Evolutionary conservation across 2,113 vertebrate species (phyloP).

Genomic region (Catharus minimus): DNA sequence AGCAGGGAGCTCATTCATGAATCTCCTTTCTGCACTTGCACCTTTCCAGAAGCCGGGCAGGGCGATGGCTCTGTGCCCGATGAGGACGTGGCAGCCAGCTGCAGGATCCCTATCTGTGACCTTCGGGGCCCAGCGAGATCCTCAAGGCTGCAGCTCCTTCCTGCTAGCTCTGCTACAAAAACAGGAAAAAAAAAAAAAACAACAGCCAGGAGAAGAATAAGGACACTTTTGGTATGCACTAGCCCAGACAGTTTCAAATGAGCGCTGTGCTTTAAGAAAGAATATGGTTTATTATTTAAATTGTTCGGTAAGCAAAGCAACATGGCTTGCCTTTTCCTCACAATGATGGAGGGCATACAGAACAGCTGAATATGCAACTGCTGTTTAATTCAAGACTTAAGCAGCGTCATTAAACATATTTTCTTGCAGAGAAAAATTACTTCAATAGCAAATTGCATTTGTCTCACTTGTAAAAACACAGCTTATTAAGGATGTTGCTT

Average conservation of each 20-base stretch:
- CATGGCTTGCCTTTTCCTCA: not conserved
- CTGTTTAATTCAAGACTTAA: conserved; percentile 27
- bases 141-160: not conserved
- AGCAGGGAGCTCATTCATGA: not conserved
- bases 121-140: not conserved
- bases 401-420: conserved; percentile 39
- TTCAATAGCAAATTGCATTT: conserved; percentile 49
- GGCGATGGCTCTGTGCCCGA: not conserved
- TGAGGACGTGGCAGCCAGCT: not conserved
- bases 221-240: not conserved
- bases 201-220: not conserved
- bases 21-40: not conserved
- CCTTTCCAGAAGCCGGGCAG: not conserved
- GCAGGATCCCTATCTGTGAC: not conserved
- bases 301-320: not conserved
- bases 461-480: conserved; percentile 19
- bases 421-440: conserved; percentile 23
- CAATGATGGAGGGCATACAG: not conserved
- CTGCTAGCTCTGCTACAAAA: not conserved
- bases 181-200: not conserved
- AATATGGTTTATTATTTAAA: not conserved
- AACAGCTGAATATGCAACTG: conserved; percentile 41
- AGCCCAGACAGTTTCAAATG: not conserved
- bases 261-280: not conserved
- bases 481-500: conserved; percentile 22